Evolutionary conservation across 2,113 vertebrate species (phyloP).

Genomic region (Nettapus auritus): DNA sequence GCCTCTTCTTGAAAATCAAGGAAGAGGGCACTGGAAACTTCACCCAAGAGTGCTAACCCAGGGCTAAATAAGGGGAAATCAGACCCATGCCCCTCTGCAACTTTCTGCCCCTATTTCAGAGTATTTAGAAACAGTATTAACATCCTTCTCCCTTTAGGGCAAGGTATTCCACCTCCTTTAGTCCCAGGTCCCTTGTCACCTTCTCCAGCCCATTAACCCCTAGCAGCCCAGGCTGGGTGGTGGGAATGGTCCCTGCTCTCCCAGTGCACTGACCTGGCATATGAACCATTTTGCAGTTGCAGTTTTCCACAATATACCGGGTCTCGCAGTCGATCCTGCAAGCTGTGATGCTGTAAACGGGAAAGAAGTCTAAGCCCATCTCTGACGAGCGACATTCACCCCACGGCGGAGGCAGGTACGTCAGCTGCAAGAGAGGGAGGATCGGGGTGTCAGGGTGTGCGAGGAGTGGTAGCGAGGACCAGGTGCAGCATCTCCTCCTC

Average conservation of each 20-base stretch:
- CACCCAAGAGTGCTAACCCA: background rate
- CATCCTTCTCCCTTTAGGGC: background rate
- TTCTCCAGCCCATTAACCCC: background rate
- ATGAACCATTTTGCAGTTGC: slow-evolving; percentile 98
- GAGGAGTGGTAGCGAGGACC: background rate
- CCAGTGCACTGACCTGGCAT: slow-evolving; percentile 87
- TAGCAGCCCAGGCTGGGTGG: no score
- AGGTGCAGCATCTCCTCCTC: background rate
- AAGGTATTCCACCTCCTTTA: background rate
- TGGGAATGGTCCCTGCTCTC: background rate
- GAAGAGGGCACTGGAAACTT: background rate
- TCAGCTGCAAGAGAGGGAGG: slow-evolving; percentile 83
- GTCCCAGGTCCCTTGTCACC: background rate
- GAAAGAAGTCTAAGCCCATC: slow-evolving; percentile 93
- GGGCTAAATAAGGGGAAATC: background rate
- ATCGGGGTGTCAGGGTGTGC: background rate
- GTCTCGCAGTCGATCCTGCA: slow-evolving; percentile 99
- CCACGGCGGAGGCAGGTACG: slow-evolving; percentile 96
- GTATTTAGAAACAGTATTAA: background rate
- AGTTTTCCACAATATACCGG: slow-evolving; percentile 98
- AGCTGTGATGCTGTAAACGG: slow-evolving; percentile 94
- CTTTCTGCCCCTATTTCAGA: accelerated
- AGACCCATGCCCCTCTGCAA: background rate
- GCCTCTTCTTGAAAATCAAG: background rate
- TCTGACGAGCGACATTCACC: slow-evolving; percentile 93